Evolutionary conservation across 2,888 invertebrate genomes (phyloP), one percentile per base, ranked within the genome.

Genomic region (Podotricha telesiphe): DNA sequence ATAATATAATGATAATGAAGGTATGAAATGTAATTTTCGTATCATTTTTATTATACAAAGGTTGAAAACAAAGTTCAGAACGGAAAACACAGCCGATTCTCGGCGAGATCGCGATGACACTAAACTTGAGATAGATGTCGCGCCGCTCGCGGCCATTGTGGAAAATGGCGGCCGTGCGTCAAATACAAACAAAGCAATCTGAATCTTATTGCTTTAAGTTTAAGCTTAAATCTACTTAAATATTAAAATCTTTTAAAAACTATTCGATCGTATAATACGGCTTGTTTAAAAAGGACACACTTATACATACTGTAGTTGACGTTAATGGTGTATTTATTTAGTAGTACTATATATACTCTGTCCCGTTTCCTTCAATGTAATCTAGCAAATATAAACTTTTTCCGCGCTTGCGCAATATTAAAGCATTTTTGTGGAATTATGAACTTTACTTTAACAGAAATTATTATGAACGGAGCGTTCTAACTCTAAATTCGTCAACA

Each of bases 121-220:
- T 91, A 88, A 90, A 89, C 79, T 85, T 76, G 73, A 78, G 82
- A 86, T 87, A 91, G 90, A 91, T 91, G 91, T 89, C 91, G 90
- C 87, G 80, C 75, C 84, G 80, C 78, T 79, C 81, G 84, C 88
- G 77, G 88, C 89, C 89, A 89, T 90, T 77, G 85, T 88, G 81
- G 87, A 89, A 91, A 89, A 91, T 91, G 91, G 92, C 91, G 84
- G 83, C 80, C 82, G 79, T 82, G 82, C 85, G 88, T 89, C 89
- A 89, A 87, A 85, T 34, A 22, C 42, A 45, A 68, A 37, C 80
- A 85, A 74, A 40, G 68, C 1, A 84, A 77, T 76, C 47, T 81
- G 37, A 37, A 75, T 80, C 75, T 76, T 86, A 80, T 59, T 0
- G 0, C 0, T 0, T 0, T 0, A 0, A 0, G 0, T 0, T 73